Evolutionary conservation across 2,797 vertebrate species (phyloP), one percentile per base, ranked within the genome.

Genomic region (Clamator glandarius): DNA sequence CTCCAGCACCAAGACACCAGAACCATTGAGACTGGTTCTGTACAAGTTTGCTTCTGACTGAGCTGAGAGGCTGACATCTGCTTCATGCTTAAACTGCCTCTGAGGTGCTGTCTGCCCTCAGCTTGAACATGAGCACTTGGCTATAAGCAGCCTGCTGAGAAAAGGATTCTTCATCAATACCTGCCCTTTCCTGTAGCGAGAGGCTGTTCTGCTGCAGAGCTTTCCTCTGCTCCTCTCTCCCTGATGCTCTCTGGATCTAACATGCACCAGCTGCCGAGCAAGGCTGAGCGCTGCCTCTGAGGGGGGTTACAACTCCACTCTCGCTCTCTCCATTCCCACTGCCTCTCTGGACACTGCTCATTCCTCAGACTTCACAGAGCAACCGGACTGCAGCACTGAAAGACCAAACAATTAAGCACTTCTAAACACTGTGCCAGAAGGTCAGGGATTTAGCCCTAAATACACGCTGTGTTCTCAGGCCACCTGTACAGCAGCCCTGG

Each of bases 41-140:
- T 2, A 5, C 0, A 12, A 31, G 39, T 55, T 28, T 1, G 8
- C 11, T 69, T 15, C 39, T 73, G 44, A 24, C 33, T 1, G 0
- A 67, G 61, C n/a, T 61, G 46, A 20, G 18, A 64, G 31, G 25
- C 9, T 2, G 0, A 14, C 35, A 33, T 54, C 31, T 44, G 2
- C 29, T 35, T 76, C 41, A 11, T 15, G 23, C 19, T 46, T 25
- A 18, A 50, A 19, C 59, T 23, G 25, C 33, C 57, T 11, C 1
- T 25, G 68, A 11, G 1, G 57, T 1, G 0, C 5, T 1, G 5
- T 12, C 23, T 17, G 46, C 31, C 52, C 58, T 11, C 62, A 13
- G 79, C 68, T 31, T 54, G 15, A 29, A 15, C 14, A 5, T 2
- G 2, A 33, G 31, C 20, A 3, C 50, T 5, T 11, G 29, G 35